phyloP scores from a whole-genome alignment of 2,888 invertebrate species.

The Meghimatium bilineatum region DNA sequence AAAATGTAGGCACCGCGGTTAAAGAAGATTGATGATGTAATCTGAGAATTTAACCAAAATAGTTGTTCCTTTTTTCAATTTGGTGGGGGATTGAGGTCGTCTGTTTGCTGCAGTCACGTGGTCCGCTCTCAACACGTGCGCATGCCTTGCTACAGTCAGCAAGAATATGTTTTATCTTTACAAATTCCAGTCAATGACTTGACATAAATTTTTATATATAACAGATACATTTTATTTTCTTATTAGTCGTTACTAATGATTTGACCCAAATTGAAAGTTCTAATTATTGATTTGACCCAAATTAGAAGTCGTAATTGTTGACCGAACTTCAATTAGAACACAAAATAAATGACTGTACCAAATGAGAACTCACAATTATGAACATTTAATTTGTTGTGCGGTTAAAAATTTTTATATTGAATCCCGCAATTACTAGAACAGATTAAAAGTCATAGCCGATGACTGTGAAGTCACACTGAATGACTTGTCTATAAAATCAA shows the following conservation, averaged over 20 bases:
- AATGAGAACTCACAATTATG: too few relatives aligned
- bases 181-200: too few relatives aligned
- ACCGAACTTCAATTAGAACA: too few relatives aligned
- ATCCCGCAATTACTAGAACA: neutral
- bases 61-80: neutral
- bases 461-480: too few relatives aligned
- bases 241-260: too few relatives aligned
- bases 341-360: too few relatives aligned
- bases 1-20: neutral
- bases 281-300: neutral
- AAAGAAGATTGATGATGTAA: neutral
- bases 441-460: neutral
- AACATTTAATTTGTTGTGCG: too few relatives aligned
- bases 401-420: too few relatives aligned
- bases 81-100: neutral
- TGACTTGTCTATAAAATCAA: too few relatives aligned
- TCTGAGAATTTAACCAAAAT: neutral
- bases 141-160: constrained; percentile 49
- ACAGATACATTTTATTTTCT: too few relatives aligned
- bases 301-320: neutral
- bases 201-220: too few relatives aligned
- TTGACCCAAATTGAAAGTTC: neutral
- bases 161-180: neutral
- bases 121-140: neutral
- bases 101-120: constrained; percentile 66